These are phyloP conservation scores for Xestia rhomboidea DNA, from an alignment of 2,888 invertebrate species.

Conservation along the genomic window DNA sequence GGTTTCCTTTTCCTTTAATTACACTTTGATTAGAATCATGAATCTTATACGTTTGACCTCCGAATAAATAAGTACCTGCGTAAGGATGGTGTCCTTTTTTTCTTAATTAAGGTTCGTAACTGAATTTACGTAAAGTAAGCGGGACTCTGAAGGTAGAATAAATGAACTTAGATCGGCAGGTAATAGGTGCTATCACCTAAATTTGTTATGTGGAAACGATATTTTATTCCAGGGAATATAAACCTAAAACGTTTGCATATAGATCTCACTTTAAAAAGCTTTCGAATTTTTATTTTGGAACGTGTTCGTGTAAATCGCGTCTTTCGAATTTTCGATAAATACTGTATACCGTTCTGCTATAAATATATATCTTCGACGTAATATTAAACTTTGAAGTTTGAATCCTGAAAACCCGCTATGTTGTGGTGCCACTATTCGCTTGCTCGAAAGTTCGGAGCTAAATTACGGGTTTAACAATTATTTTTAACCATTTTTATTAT, in stretches of 20 bases:
- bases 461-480: neutral
- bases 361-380: conserved; percentile 24
- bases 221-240: conserved; percentile 34
- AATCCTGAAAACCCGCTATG: conserved; percentile 3
- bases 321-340: conserved; percentile 43
- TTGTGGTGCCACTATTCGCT: neutral
- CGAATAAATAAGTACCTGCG: conserved; percentile 67
- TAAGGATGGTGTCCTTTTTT: conserved; percentile 67
- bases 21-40: conserved; percentile 68
- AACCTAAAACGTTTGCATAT: conserved; percentile 31
- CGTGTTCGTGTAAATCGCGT: conserved; percentile 36
- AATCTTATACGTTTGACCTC: conserved; percentile 67
- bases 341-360: neutral
- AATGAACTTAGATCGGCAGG: conserved; percentile 63
- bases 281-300: conserved; percentile 42
- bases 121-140: conserved; percentile 66
- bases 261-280: conserved; percentile 48
- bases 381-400: conserved; percentile 5
- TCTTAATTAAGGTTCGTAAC: conserved; percentile 72
- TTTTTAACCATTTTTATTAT: neutral
- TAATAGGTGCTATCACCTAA: conserved; percentile 39
- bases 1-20: conserved; percentile 68
- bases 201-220: conserved; percentile 36
- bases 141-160: conserved; percentile 61
- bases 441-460: neutral